Conservation (phyloP, 1,140 invertebrate genomes). For the Streblospio benedicti region DNA sequence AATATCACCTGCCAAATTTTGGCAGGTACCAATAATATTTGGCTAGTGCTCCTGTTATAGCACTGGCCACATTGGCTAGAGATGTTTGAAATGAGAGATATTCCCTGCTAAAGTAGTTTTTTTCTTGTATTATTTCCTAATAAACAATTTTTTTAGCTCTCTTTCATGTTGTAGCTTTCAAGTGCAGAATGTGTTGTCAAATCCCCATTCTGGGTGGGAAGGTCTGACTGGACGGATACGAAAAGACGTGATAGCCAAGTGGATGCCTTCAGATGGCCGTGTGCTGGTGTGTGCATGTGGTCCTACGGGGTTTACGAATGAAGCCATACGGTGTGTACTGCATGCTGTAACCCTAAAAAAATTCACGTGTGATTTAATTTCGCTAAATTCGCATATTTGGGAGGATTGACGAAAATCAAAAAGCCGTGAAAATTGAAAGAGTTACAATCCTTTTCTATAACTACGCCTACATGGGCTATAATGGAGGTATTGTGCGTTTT, state of each 20-base stretch:
- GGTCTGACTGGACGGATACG: conserved; percentile 28
- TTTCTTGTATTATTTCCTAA: background rate
- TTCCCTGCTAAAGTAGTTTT: background rate
- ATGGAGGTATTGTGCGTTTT: no score
- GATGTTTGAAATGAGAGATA: background rate
- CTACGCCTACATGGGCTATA: no score
- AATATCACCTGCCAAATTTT: no score
- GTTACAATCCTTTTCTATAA: no score
- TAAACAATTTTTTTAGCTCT: background rate
- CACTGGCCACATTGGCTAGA: background rate
- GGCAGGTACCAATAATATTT: no score
- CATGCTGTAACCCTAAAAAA: no score
- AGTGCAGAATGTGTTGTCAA: conserved; percentile 30
- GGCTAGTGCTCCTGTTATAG: background rate
- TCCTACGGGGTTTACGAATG: conserved; percentile 32
- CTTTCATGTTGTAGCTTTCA: conserved; percentile 27
- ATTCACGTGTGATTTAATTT: no score
- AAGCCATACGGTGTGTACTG: conserved; percentile 32
- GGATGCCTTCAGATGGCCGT: conserved; percentile 21
- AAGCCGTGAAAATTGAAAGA: no score
- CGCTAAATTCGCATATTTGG: no score
- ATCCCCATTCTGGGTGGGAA: conserved; percentile 26
- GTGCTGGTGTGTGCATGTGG: conserved; percentile 35
- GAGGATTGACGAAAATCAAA: no score
- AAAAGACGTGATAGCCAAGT: conserved; percentile 23